These are phyloP conservation scores for Somateria mollissima DNA, from an alignment of 2,797 vertebrate species.

Conservation along the genomic window DNA sequence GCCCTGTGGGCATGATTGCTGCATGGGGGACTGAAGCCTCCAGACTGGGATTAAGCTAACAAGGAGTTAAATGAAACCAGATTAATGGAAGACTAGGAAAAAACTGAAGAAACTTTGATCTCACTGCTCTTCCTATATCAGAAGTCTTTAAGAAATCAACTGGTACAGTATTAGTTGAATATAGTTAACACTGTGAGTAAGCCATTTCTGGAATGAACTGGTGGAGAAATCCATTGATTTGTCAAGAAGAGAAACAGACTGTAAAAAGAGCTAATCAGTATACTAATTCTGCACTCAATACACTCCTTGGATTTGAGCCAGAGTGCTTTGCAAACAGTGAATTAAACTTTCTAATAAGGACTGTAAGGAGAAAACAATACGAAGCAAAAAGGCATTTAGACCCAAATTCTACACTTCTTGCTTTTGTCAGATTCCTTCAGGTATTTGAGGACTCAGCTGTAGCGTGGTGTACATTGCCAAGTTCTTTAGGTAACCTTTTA, in stretches of 20 bases:
- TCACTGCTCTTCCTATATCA: background rate
- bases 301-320: background rate
- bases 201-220: background rate
- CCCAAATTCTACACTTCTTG: background rate
- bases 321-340: background rate
- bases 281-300: background rate
- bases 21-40: background rate
- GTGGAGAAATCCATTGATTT: background rate
- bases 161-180: background rate
- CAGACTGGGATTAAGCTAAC: background rate
- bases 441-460: background rate
- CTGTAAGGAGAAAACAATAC: background rate
- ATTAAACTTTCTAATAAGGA: background rate
- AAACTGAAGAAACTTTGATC: background rate
- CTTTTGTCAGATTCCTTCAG: background rate
- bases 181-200: background rate
- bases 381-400: background rate
- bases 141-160: background rate
- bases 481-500: background rate
- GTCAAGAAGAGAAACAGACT: background rate
- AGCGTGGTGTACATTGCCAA: background rate
- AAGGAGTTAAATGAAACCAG: background rate
- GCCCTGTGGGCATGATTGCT: background rate
- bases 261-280: background rate
- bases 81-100: background rate